Evolutionary conservation across 2,888 invertebrate species (phyloP).

Genomic region (Xanthorhoe designata): DNA sequence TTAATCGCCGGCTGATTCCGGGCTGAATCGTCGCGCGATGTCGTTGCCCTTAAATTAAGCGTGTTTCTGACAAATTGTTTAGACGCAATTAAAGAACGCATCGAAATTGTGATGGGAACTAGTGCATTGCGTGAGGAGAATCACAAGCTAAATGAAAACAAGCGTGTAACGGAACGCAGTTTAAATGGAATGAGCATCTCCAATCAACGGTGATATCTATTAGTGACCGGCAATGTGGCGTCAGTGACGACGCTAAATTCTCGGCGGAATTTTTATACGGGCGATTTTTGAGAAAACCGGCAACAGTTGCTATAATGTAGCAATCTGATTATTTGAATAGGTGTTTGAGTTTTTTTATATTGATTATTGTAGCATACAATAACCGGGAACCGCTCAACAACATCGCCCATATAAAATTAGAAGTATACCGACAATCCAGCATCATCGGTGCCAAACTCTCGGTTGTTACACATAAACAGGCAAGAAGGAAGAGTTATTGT

Average conservation of each 20-base stretch:
- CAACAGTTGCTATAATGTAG: neutral
- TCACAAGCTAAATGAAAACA: conserved; percentile 82
- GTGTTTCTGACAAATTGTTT: conserved; percentile 80
- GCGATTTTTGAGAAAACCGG: conserved; percentile 11
- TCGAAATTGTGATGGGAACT: conserved; percentile 76
- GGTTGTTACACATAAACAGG: conserved; percentile 55
- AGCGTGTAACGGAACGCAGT: conserved; percentile 70
- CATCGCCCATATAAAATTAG: conserved; percentile 19
- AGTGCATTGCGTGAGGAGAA: conserved; percentile 78
- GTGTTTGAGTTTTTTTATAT: neutral
- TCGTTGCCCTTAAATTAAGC: conserved; percentile 82
- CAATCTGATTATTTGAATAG: neutral
- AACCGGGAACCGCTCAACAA: conserved; percentile 9
- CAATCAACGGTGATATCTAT: conserved; percentile 75
- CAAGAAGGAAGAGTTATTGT: conserved; percentile 50
- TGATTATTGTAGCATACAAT: neutral
- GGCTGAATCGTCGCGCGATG: conserved; percentile 69
- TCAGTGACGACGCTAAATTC: conserved; percentile 38
- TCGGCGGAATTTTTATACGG: conserved; percentile 15
- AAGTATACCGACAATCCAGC: conserved; percentile 32
- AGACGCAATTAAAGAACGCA: conserved; percentile 76
- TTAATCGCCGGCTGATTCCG: conserved; percentile 74
- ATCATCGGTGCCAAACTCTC: conserved; percentile 36
- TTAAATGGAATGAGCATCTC: conserved; percentile 67
- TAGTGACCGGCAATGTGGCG: conserved; percentile 46